Evolutionary conservation across 2,888 invertebrate species (phyloP), one percentile per base, ranked within the genome.

Genomic region (Drosophila aldrichi): DNA sequence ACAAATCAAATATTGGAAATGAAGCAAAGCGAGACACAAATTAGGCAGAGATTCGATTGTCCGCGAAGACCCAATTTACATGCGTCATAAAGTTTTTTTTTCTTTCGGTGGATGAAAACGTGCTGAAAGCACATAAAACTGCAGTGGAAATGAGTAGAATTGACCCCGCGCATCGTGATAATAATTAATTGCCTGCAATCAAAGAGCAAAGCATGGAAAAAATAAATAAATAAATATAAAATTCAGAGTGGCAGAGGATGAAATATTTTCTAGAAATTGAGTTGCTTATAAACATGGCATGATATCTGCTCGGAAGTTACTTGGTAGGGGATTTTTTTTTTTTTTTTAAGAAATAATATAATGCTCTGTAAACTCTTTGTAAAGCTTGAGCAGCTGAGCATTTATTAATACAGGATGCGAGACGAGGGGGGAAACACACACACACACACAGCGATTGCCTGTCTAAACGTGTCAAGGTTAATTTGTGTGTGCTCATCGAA

Each of bases 391-490:
- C n/a, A 34, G 20, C n/a, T 36, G 16, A 10, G 25, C 32, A 68
- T 44, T 54, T 48, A 43, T 41, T 16, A 8, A 29, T 29, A 38
- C 54, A 55, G 32, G 10, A 29, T 38, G 51, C 36, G 41, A n/a
- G 14, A n/a, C 14, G 22, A 10, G 4, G n/a, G n/a, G n/a, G n/a
- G n/a, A n/a, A n/a, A n/a, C n/a, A n/a, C n/a, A n/a, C n/a, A n/a
- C n/a, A n/a, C n/a, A n/a, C 56, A 71, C 71, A 61, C 54, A 49
- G 60, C 36, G 46, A 64, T 66, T 52, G 38, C 54, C 38, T 49
- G 63, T 7, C 41, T 63, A 64, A 66, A 86, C 75, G 70, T 82
- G 86, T 75, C 83, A 83, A 73, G 86, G 83, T 86, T 88, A 77
- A 77, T 88, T 88, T 77, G 68, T 80, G 68, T 44, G 66, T 44